phyloP scores from a whole-genome alignment of 2,797 vertebrate species.

The Falco berigora region DNA sequence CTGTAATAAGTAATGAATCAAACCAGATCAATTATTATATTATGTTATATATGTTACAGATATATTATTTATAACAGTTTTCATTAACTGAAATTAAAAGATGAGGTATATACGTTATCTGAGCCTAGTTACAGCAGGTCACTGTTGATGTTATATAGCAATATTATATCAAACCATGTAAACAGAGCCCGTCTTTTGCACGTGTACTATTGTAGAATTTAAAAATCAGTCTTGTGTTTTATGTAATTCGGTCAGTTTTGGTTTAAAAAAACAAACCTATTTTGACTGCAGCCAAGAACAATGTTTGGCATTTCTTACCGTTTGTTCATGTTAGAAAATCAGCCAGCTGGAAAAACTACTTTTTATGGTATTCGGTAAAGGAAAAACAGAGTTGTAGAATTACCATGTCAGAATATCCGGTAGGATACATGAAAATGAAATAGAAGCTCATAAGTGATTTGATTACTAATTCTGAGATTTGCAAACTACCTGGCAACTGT shows the following conservation, averaged over 20 bases:
- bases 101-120: background rate
- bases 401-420: constrained; percentile 42
- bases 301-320: constrained; percentile 50
- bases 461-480: constrained; percentile 1
- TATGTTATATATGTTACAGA: too few species aligned
- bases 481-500: background rate
- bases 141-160: background rate
- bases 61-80: background rate
- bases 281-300: constrained; percentile 47
- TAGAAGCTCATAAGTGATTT: background rate
- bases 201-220: constrained; percentile 40
- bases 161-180: constrained; percentile 46
- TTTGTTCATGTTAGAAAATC: constrained; percentile 44
- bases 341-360: constrained; percentile 33
- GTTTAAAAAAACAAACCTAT: background rate
- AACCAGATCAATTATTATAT: constrained; percentile 21
- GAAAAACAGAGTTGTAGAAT: constrained; percentile 14
- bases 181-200: constrained; percentile 12
- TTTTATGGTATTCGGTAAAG: constrained; percentile 21
- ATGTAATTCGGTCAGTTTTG: constrained; percentile 26
- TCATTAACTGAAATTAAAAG: constrained; percentile 43
- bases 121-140: constrained; percentile 21
- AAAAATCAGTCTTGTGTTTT: constrained; percentile 46
- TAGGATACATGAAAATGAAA: constrained; percentile 40
- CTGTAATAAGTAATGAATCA: constrained; percentile 51